Evolutionary conservation across 2,888 invertebrate genomes (phyloP).

Genomic region (Apamea anceps): DNA sequence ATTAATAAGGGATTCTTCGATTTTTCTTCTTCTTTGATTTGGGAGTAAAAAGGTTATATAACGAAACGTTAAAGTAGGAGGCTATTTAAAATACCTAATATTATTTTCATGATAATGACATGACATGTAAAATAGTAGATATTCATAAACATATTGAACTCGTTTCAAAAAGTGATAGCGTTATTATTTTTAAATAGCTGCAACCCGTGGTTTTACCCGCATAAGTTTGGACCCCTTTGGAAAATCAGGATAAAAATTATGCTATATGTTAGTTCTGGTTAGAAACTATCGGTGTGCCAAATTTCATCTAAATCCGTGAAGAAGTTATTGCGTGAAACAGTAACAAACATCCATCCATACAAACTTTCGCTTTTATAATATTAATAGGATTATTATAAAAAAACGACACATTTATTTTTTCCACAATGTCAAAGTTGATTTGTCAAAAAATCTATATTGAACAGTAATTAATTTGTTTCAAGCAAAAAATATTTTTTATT

Average conservation of each 20-base stretch:
- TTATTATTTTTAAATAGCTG: neutral
- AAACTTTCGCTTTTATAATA: too few relatives aligned
- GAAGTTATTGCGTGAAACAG: too few relatives aligned
- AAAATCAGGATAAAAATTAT: too few relatives aligned
- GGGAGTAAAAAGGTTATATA: neutral
- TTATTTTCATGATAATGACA: neutral
- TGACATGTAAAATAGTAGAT: too few relatives aligned
- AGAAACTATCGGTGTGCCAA: too few relatives aligned
- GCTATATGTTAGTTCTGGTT: too few relatives aligned
- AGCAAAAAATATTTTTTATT: neutral
- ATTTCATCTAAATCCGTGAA: too few relatives aligned
- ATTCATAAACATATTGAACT: too few relatives aligned
- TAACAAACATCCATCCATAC: too few relatives aligned
- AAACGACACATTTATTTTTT: neutral
- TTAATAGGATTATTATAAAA: neutral
- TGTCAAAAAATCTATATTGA: neutral
- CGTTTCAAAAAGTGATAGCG: neutral
- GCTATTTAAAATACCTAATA: neutral
- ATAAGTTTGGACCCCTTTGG: too few relatives aligned
- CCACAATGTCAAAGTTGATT: neutral
- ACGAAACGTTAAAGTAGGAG: neutral
- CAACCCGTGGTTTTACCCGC: too few relatives aligned
- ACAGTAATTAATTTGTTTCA: neutral
- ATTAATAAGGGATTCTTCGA: slow-evolving; percentile 50
- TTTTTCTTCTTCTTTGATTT: slow-evolving; percentile 33